These are phyloP conservation scores for Pampusana beccarii DNA, from an alignment of 2,113 vertebrate species.

Conservation along the genomic window DNA sequence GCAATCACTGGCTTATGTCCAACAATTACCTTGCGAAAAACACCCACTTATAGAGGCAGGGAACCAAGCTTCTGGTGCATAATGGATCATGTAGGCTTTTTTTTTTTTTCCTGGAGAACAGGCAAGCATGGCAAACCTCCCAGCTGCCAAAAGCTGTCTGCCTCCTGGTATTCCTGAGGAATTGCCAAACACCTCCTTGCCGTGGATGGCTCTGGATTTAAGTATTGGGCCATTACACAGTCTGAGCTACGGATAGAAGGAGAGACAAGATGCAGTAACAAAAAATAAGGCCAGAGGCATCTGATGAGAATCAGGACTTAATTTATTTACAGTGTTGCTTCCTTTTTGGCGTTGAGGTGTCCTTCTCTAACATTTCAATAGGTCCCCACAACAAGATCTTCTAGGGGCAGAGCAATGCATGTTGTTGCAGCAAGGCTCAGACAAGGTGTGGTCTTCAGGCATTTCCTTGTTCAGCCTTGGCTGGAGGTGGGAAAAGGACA, in stretches of 20 bases:
- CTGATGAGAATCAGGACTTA: background rate
- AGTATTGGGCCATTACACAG: background rate
- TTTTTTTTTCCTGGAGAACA: background rate
- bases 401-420: accelerated
- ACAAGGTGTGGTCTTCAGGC: constrained; percentile 7
- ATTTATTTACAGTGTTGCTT: constrained; percentile 37
- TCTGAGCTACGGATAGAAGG: background rate
- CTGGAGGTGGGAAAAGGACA: constrained; percentile 4
- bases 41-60: background rate
- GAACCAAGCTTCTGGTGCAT: background rate
- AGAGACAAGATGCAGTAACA: background rate
- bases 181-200: background rate
- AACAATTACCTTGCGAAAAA: background rate
- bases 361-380: background rate
- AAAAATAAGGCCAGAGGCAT: background rate
- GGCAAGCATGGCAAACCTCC: background rate
- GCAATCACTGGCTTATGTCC: background rate
- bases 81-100: background rate
- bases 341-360: background rate
- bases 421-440: background rate
- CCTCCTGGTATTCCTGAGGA: background rate
- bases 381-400: background rate
- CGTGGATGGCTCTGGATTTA: background rate
- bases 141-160: background rate
- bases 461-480: background rate